Evolutionary conservation across 2,888 invertebrate genomes (phyloP).

Genomic region (Drosophila picticornis): DNA sequence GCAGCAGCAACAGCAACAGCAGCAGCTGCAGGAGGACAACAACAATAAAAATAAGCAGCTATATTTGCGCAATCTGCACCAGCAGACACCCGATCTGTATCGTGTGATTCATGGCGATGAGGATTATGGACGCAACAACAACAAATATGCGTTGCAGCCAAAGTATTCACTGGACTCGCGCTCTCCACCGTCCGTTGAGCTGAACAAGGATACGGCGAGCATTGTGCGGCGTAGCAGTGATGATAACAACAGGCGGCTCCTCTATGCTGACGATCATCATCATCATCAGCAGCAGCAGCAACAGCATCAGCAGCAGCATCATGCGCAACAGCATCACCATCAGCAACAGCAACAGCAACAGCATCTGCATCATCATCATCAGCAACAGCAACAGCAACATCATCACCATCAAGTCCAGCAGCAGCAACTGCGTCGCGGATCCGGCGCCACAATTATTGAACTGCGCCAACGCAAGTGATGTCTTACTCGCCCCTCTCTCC

Average conservation of each 20-base stretch:
- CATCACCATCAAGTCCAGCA: slow-evolving; percentile 44
- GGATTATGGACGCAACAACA: slow-evolving; percentile 43
- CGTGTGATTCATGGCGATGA: slow-evolving; percentile 90
- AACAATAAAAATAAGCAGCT: slow-evolving; percentile 87
- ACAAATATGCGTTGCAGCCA: slow-evolving; percentile 73
- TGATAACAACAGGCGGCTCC: slow-evolving; percentile 41
- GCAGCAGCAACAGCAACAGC: not conserved
- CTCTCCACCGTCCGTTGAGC: slow-evolving; percentile 82
- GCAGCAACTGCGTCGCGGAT: slow-evolving; percentile 81
- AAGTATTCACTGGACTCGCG: slow-evolving; percentile 84
- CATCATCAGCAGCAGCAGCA: slow-evolving; percentile 60
- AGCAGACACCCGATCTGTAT: slow-evolving; percentile 90
- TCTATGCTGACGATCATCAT: slow-evolving; percentile 40
- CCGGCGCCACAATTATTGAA: slow-evolving; percentile 88
- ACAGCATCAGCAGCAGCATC: slow-evolving; percentile 27
- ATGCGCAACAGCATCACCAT: slow-evolving; percentile 35
- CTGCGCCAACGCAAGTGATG: slow-evolving; percentile 85
- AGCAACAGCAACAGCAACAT: slow-evolving; percentile 56
- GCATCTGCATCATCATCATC: slow-evolving; percentile 73
- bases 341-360: slow-evolving; percentile 36
- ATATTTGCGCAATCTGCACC: slow-evolving; percentile 89
- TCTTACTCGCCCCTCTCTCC: not conserved
- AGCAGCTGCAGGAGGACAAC: slow-evolving; percentile 77
- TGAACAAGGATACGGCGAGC: slow-evolving; percentile 84
- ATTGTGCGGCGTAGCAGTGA: slow-evolving; percentile 87